Evolutionary conservation across 2,888 invertebrate genomes (phyloP).

Genomic region (Pimpla rufipes): DNA sequence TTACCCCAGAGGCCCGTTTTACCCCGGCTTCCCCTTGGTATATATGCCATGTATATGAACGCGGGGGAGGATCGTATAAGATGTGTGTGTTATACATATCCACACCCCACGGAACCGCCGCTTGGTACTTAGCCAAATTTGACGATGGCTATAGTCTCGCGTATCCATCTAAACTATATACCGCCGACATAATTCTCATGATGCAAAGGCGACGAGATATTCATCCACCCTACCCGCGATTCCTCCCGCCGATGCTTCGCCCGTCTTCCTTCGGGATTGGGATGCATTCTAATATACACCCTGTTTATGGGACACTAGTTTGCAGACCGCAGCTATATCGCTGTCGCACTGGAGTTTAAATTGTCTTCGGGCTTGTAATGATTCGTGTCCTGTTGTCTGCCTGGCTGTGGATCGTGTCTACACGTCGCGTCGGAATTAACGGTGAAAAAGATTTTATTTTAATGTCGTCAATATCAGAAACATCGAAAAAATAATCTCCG

Average conservation of each 20-base stretch:
- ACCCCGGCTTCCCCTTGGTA: conserved; percentile 1
- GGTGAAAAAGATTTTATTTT: no score
- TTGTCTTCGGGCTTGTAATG: not conserved
- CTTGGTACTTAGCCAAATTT: conserved; percentile 54
- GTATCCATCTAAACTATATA: conserved; percentile 12
- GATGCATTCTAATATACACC: conserved; percentile 17
- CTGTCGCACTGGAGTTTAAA: conserved; percentile 8
- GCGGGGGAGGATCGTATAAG: conserved; percentile 2
- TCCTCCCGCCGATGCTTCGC: not conserved
- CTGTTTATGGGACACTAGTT: conserved; percentile 3
- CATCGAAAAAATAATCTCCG: no score
- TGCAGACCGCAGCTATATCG: not conserved
- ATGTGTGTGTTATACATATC: conserved; percentile 18
- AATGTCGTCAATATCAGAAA: no score
- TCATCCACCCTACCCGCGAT: not conserved
- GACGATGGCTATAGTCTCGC: conserved; percentile 33
- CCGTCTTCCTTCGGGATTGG: not conserved
- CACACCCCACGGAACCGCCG: conserved; percentile 10
- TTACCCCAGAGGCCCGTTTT: no score
- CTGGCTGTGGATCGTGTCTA: conserved; percentile 3
- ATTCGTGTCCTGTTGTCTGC: not conserved
- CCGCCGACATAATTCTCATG: conserved; percentile 30
- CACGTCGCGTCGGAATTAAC: not conserved
- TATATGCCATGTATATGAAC: conserved; percentile 13
- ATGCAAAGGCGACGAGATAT: conserved; percentile 17